A percentile compares a stretch with the other conserved stretches of the same genome.
Conservation (phyloP, 2,797 vertebrate species). For the Smutsia gigantea region DNA sequence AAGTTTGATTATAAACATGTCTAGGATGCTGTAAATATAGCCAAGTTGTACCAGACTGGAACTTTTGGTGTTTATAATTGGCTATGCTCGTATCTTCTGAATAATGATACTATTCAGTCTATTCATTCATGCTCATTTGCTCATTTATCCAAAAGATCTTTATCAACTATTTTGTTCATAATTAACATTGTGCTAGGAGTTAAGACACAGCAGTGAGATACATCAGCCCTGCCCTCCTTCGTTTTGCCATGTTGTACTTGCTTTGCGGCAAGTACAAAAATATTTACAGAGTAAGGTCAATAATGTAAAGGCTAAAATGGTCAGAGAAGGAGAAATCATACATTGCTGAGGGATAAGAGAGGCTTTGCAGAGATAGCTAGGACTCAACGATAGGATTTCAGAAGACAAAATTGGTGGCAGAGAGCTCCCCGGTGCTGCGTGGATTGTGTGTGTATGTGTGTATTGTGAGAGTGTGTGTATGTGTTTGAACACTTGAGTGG, state of each 20-base stretch:
- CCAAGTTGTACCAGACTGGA: background rate
- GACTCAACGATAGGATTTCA: background rate
- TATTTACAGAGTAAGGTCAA: conserved; percentile 36
- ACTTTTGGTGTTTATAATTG: background rate
- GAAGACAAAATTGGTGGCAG: background rate
- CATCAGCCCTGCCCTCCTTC: background rate
- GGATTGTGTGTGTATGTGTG: background rate
- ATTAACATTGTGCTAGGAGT: background rate
- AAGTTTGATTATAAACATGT: conserved; percentile 32
- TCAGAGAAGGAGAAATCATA: background rate
- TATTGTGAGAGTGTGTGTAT: background rate
- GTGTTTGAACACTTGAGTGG: background rate
- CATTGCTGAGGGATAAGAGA: background rate
- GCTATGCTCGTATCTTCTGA: background rate
- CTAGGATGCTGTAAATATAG: background rate
- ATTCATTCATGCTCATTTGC: background rate
- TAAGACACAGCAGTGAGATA: background rate
- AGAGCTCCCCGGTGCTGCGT: background rate
- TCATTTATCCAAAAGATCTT: background rate
- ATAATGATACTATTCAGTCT: background rate
- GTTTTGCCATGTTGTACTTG: conserved; percentile 18
- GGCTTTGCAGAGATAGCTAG: background rate
- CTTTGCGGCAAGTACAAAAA: conserved; percentile 34
- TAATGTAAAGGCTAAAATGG: background rate
- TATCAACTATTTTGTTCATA: background rate